Base-by-base conservation (phyloP, 2,113 vertebrate genomes). In the Gorsachius goisagi region DNA sequence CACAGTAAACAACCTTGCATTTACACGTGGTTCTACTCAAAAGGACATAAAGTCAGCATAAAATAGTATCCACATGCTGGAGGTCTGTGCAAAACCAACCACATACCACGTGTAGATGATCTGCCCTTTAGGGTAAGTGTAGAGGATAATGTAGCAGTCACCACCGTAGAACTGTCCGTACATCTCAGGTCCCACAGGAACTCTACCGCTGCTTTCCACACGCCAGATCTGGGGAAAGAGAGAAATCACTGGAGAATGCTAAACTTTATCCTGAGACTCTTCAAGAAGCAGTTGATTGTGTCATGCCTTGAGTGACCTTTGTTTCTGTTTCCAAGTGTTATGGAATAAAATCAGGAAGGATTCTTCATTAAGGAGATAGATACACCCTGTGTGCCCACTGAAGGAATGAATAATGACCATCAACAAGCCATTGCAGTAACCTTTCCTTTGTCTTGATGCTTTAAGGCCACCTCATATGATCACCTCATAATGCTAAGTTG, bases 121-220 rank as follows among this genome's bases (percentile, higher is more conserved):
- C 96, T 98, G 98, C 49, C 99, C 98, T 94, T 62, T 97, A 68
- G 94, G 90, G 27, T 99, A 99, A 20, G 98, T 99, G 94, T 99
- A 99, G 75, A 99, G 98, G 79, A 99, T 98, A 74, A 99, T 99
- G 97, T 99, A 99, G 96, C 99, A 99, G 97, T 99, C 99, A 12
- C 99, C 99, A 9, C 99, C 98, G 6, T 98, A 99, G 97, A 99
- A 99, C 86, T 99, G 98, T 3, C 99, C 99, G 0, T 98, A 99
- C 0, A 96, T 97, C 37, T 95, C 85, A 3, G 89, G 97, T 75
- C 97, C 98, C 22, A 99, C 91, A 33, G 98, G 98, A 45, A 99
- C 94, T 88, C 98, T 98, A 52, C 98, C 99, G 0, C 93, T 98
- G 91, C 96, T 98, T 95, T 99, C 99, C 81, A 99, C 98, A 26